A percentile compares a stretch with the other conserved stretches of the same genome.
phyloP scores from a whole-genome alignment of 2,888 invertebrate genomes.

The Lagria hirta region DNA sequence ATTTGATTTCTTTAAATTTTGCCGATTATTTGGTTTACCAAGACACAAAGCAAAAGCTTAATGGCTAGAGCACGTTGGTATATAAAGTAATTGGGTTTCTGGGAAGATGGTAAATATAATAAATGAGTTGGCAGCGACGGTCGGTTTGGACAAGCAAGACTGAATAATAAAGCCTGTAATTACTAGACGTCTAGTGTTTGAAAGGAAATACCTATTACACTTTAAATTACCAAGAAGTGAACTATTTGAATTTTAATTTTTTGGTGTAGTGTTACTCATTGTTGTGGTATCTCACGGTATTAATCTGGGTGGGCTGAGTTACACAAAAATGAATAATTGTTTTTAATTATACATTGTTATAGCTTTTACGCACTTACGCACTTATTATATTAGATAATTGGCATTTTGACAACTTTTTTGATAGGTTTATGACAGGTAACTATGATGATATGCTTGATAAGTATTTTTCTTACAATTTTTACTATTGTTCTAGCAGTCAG shows the following conservation, averaged over 20 bases:
- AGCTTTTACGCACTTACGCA: too few species aligned
- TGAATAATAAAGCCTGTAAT: slow-evolving; percentile 31
- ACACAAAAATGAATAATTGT: too few species aligned
- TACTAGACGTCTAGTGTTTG: slow-evolving; percentile 26
- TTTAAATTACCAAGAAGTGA: slow-evolving; percentile 26
- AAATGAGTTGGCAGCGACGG: slow-evolving; percentile 19
- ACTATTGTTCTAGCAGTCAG: too few species aligned
- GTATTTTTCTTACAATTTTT: too few species aligned
- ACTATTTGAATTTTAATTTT: slow-evolving; percentile 13
- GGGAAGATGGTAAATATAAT: slow-evolving; percentile 24
- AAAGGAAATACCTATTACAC: slow-evolving; percentile 32
- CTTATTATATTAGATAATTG: too few species aligned
- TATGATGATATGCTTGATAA: too few species aligned
- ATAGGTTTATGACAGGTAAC: too few species aligned
- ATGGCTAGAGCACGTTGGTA: slow-evolving; percentile 19
- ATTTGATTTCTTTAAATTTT: slow-evolving; percentile 22
- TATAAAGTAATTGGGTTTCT: slow-evolving; percentile 24
- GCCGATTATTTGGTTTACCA: too few species aligned
- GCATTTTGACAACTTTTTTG: too few species aligned
- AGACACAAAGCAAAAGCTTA: slow-evolving; percentile 17
- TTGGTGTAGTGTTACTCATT: slow-evolving; percentile 6
- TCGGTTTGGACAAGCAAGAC: slow-evolving; percentile 16
- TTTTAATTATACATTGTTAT: too few species aligned
- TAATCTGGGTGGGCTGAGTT: too few species aligned
- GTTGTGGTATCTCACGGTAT: slow-evolving; percentile 3